Conservation (phyloP, 1,140 invertebrate genomes). For the Stratiolaelaps scimitus region DNA sequence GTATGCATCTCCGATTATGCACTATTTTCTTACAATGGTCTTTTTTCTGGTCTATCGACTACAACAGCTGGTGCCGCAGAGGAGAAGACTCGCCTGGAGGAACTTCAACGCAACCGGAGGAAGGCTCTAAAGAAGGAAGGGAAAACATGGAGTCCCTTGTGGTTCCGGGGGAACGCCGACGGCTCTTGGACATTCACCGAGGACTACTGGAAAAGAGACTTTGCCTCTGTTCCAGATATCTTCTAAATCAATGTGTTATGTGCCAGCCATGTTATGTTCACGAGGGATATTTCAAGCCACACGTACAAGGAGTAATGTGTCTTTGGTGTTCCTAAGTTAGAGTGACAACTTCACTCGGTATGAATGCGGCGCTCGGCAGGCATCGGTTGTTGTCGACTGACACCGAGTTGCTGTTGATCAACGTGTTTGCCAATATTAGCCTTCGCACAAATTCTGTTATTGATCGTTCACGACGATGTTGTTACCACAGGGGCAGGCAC, state of each 20-base stretch:
- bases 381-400: too few relatives aligned
- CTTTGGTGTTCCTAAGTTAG: too few relatives aligned
- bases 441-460: too few relatives aligned
- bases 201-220: slow-evolving; percentile 21
- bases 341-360: too few relatives aligned
- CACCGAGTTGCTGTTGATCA: too few relatives aligned
- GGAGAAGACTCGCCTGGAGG: slow-evolving; percentile 79
- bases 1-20: not conserved
- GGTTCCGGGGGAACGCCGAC: not conserved
- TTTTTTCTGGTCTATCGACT: slow-evolving; percentile 26
- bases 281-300: too few relatives aligned
- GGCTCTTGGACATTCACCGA: slow-evolving; percentile 24
- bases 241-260: slow-evolving; percentile 20
- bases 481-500: too few relatives aligned
- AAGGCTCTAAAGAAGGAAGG: slow-evolving; percentile 53
- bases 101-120: slow-evolving; percentile 72
- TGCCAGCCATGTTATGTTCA: too few relatives aligned
- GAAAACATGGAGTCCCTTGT: slow-evolving; percentile 52
- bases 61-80: slow-evolving; percentile 59
- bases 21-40: not conserved
- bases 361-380: too few relatives aligned
- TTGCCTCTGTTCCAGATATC: slow-evolving; percentile 9
- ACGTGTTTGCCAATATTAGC: too few relatives aligned
- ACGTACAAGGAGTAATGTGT: too few relatives aligned
- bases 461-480: too few relatives aligned